Conservation (phyloP, 2,797 vertebrate genomes). For the Takifugu rubripes region DNA sequence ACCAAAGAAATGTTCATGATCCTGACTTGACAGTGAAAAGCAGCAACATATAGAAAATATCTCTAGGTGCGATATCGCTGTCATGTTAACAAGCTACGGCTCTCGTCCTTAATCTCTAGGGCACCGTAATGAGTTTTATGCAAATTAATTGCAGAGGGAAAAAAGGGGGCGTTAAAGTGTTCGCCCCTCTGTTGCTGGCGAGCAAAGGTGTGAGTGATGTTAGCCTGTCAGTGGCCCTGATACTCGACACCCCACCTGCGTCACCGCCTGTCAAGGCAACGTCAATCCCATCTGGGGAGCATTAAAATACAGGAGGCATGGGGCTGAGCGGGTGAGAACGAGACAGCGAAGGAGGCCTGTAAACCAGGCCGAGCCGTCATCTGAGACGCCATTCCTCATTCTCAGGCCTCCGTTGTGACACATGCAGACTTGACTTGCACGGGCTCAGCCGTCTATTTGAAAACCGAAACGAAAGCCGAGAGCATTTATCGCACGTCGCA, state of each 20-base stretch:
- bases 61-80: too few relatives aligned
- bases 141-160: background rate
- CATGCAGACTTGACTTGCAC: slow-evolving; percentile 22
- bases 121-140: background rate
- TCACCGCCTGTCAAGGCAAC: slow-evolving; percentile 61
- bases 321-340: slow-evolving; percentile 19
- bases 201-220: slow-evolving; percentile 61
- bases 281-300: slow-evolving; percentile 67
- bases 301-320: slow-evolving; percentile 59
- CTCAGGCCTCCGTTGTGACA: slow-evolving; percentile 43
- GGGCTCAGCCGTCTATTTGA: slow-evolving; percentile 29
- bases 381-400: slow-evolving; percentile 59
- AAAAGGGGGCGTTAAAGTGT: slow-evolving; percentile 21
- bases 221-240: slow-evolving; percentile 58
- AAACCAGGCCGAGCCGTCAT: slow-evolving; percentile 58
- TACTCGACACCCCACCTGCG: slow-evolving; percentile 69
- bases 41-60: too few relatives aligned
- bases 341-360: slow-evolving; percentile 28
- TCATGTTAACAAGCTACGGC: too few relatives aligned
- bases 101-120: too few relatives aligned
- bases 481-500: slow-evolving; percentile 10
- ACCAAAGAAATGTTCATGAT: too few relatives aligned
- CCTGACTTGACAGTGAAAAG: too few relatives aligned
- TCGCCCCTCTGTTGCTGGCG: slow-evolving; percentile 50
- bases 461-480: slow-evolving; percentile 10